Base-by-base conservation (phyloP, 2,113 vertebrate genomes). In the Gracilinanus agilis region DNA sequence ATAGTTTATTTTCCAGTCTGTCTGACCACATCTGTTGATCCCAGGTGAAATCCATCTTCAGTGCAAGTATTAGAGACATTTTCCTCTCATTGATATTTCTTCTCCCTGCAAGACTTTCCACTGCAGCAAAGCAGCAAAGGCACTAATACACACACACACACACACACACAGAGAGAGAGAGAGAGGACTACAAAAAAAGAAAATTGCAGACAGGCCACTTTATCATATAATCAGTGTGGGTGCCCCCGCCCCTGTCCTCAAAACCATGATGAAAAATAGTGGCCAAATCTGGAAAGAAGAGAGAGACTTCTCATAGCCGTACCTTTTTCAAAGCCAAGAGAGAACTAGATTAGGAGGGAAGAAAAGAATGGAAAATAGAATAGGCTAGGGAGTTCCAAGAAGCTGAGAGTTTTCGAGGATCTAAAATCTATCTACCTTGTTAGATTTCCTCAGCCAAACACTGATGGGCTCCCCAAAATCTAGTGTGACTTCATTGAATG, bases 11-110 rank as follows among this genome's bases (percentile, higher is more conserved):
- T 90, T 91, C 6, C 53, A 90, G 44, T 92, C 54, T 93, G 53
- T 93, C 34, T 53, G 89, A 61, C 92, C 96, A 96, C 93, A 96
- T 98, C 96, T 98, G 98, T 97, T 98, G 98, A 98, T 98, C 98
- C 98, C 96, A 95, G 55, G 97, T 91, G 98, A 96, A 93, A 95
- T 90, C 56, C 93, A n/a, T 90, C 54, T 49, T 94, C 91, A 95
- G 91, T 90, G 11, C 91, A 49, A 97, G 88, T 44, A 91, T 54
- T 92, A 90, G 90, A 92, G 92, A 94, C 12, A 55, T 83, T 92
- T 97, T 93, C 91, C 93, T 91, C 88, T 56, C 94, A 93, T 92
- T 98, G 98, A 95, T 97, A 53, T 96, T 97, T 97, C 96, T 88
- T 93, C 96, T 97, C 94, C 96, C 67, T 97, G 96, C 96, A 95